Conservation (phyloP, 2,888 invertebrate species). For the Isoperla grammatica region DNA sequence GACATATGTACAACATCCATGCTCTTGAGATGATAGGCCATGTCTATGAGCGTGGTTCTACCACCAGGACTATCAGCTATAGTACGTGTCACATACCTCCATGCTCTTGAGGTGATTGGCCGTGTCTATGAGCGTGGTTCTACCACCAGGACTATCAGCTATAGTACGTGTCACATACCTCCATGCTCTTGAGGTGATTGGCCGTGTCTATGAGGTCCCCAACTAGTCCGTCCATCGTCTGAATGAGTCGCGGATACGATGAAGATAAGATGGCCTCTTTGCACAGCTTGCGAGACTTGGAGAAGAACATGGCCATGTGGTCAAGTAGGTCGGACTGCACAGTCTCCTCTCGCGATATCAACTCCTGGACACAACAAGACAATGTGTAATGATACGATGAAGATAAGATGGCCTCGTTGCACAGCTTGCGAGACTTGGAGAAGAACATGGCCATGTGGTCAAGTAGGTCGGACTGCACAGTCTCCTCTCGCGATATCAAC, state of each 20-base stretch:
- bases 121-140: too few relatives aligned
- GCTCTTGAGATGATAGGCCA: slow-evolving; percentile 40
- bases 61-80: too few relatives aligned
- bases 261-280: slow-evolving; percentile 54
- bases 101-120: slow-evolving; percentile 41
- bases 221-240: slow-evolving; percentile 60
- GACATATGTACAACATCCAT: too few relatives aligned
- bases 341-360: neutral
- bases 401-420: slow-evolving; percentile 55
- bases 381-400: slow-evolving; percentile 46
- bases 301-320: slow-evolving; percentile 44
- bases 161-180: slow-evolving; percentile 37
- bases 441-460: slow-evolving; percentile 43
- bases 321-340: neutral
- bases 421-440: slow-evolving; percentile 57
- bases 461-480: neutral
- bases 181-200: slow-evolving; percentile 40
- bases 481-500: too few relatives aligned
- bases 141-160: too few relatives aligned
- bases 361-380: too few relatives aligned
- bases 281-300: slow-evolving; percentile 59
- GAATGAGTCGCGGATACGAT: slow-evolving; percentile 56
- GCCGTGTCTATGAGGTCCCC: slow-evolving; percentile 39
- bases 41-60: slow-evolving; percentile 36
- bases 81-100: slow-evolving; percentile 39